phyloP scores from a whole-genome alignment of 1,140 invertebrate species.

The Lamellibrachia luymesi region DNA sequence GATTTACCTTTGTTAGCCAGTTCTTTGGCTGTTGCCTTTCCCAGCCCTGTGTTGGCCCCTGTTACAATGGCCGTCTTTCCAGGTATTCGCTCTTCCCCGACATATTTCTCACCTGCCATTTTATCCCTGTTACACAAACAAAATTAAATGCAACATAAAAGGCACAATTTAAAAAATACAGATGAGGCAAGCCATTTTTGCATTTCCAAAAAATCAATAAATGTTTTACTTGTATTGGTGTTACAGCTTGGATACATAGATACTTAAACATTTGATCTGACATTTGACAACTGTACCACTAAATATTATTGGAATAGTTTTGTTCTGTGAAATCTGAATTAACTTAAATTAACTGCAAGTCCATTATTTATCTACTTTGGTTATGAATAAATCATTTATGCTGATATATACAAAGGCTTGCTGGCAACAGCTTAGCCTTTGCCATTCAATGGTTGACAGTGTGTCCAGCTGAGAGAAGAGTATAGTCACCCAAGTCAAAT shows the following conservation, averaged over 20 bases:
- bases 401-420: neutral
- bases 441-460: neutral
- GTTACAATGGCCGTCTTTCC: slow-evolving; percentile 80
- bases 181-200: too few species aligned
- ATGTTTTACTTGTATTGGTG: too few species aligned
- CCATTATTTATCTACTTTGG: neutral
- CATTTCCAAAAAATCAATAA: too few species aligned
- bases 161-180: too few species aligned
- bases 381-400: neutral
- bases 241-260: neutral
- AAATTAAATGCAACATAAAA: neutral
- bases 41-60: slow-evolving; percentile 82
- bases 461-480: neutral
- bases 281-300: neutral
- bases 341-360: too few species aligned
- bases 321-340: too few species aligned
- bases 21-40: slow-evolving; percentile 72
- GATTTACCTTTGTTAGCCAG: slow-evolving; percentile 61
- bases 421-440: neutral
- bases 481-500: neutral
- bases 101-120: neutral
- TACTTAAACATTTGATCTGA: neutral
- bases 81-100: slow-evolving; percentile 5
- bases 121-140: neutral
- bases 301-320: too few species aligned